Percentiles rank a stretch among this genome's conserved stretches.
Evolutionary conservation across 2,113 vertebrate species (phyloP).

Genomic region (Puma concolor): DNA sequence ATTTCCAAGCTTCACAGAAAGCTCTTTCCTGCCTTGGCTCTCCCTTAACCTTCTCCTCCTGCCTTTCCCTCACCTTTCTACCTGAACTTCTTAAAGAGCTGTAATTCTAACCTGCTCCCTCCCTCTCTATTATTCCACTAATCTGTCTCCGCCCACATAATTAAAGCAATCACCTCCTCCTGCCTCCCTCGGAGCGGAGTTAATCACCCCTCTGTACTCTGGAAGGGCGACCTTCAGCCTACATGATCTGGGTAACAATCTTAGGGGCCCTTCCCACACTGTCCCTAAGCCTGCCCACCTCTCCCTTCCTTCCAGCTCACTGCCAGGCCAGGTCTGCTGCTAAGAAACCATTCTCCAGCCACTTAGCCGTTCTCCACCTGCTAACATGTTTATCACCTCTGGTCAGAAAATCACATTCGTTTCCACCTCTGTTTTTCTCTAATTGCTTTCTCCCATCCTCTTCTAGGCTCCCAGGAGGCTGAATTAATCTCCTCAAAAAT

Average conservation of each 20-base stretch:
- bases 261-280: not conserved
- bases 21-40: not conserved
- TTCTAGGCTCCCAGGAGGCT: not conserved
- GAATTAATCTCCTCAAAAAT: slow-evolving; percentile 12
- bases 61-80: not conserved
- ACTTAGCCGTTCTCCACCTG: not conserved
- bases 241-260: not conserved
- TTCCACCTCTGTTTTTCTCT: slow-evolving; percentile 29
- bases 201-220: slow-evolving; percentile 46
- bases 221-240: slow-evolving; percentile 50
- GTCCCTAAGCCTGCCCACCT: not conserved
- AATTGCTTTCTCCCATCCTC: slow-evolving; percentile 34
- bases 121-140: slow-evolving; percentile 47
- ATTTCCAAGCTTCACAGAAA: slow-evolving; percentile 60
- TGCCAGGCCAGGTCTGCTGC: not conserved
- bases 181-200: not conserved
- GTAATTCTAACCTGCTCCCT: not conserved
- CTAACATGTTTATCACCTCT: slow-evolving; percentile 45
- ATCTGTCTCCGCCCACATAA: slow-evolving; percentile 65
- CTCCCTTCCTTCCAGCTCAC: not conserved
- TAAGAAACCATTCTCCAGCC: not conserved
- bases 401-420: slow-evolving; percentile 61
- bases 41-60: not conserved
- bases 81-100: slow-evolving; percentile 15
- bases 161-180: slow-evolving; percentile 63